Percentiles rank a stretch among this genome's conserved stretches.
phyloP scores from a whole-genome alignment of 1,140 invertebrate genomes.

The Calephelis virginiensis region DNA sequence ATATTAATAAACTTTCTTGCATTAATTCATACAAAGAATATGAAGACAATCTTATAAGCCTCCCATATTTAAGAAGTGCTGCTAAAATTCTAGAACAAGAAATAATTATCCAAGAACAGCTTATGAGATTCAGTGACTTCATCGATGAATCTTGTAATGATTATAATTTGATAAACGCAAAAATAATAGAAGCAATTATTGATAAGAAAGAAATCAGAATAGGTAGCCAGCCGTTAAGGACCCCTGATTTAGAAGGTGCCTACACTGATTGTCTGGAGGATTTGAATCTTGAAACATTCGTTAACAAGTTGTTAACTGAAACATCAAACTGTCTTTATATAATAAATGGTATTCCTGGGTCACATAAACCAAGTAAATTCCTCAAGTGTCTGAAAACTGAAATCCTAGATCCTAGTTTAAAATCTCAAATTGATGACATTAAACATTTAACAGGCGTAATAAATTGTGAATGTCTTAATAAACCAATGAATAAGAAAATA shows the following conservation, averaged over 20 bases:
- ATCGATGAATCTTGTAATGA: neutral
- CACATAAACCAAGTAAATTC: neutral
- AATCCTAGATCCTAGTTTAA: neutral
- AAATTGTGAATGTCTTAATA: neutral
- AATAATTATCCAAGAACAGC: neutral
- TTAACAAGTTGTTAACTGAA: neutral
- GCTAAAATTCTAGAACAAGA: slow-evolving; percentile 1
- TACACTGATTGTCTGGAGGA: neutral
- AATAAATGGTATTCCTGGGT: neutral
- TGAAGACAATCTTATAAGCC: neutral
- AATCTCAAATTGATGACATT: neutral
- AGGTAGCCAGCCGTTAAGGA: neutral
- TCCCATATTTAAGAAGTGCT: neutral
- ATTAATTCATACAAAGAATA: neutral
- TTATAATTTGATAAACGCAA: neutral
- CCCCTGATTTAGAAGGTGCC: neutral
- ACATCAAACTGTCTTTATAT: neutral
- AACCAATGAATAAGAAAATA: neutral
- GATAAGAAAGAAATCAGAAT: neutral
- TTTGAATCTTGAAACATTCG: neutral
- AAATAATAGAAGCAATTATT: slow-evolving; percentile 3
- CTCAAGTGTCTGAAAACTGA: neutral
- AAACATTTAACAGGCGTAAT: neutral
- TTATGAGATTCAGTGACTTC: neutral
- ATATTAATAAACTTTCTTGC: neutral